phyloP scores from a whole-genome alignment of 2,888 invertebrate genomes.

The Hirtodrosophila histrioides region DNA sequence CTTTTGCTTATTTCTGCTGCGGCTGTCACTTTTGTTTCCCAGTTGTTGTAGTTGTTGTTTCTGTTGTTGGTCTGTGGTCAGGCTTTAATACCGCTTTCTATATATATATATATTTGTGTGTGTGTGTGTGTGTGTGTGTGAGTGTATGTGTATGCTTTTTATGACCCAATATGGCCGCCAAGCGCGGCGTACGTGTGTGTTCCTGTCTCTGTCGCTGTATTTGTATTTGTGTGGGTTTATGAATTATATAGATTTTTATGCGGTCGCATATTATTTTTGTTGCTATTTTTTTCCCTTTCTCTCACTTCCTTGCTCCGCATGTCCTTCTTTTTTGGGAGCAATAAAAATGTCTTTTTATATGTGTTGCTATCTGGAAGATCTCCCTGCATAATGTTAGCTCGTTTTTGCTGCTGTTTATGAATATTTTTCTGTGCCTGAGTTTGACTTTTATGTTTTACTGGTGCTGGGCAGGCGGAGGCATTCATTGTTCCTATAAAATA shows the following conservation, averaged over 20 bases:
- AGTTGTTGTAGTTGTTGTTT: conserved; percentile 18
- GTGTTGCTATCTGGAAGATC: conserved; percentile 60
- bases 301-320: conserved; percentile 25
- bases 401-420: conserved; percentile 69
- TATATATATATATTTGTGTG: conserved; percentile 7
- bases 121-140: conserved; percentile 23
- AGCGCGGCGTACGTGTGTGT: conserved; percentile 67
- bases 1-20: conserved; percentile 50
- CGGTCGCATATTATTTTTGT: conserved; percentile 79
- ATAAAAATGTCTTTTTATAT: conserved; percentile 76
- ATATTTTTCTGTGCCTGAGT: conserved; percentile 59
- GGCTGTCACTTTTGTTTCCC: conserved; percentile 63
- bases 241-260: conserved; percentile 80
- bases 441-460: conserved; percentile 62
- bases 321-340: conserved; percentile 37
- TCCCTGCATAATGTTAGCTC: conserved; percentile 59
- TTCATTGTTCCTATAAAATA: conserved; percentile 60
- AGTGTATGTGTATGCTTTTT: conserved; percentile 65
- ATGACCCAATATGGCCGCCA: conserved; percentile 80
- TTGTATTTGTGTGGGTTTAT: conserved; percentile 58
- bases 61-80: conserved; percentile 55
- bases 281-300: conserved; percentile 45
- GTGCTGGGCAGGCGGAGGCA: conserved; percentile 39
- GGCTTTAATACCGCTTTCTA: conserved; percentile 53
- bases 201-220: conserved; percentile 18